Evolutionary conservation across 1,140 invertebrate species (phyloP).

Genomic region (Protaetia brevitarsis): DNA sequence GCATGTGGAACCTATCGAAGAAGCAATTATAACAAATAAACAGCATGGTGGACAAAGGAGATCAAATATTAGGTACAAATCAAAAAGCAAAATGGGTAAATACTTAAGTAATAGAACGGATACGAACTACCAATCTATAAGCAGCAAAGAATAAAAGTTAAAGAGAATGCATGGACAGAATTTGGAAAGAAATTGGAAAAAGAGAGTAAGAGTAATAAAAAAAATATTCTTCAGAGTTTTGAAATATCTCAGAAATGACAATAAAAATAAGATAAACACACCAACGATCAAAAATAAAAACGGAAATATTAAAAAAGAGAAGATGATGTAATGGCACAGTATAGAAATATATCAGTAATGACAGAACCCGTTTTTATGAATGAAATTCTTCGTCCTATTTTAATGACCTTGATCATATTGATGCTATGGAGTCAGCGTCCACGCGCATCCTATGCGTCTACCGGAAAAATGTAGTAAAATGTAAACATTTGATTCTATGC

Average conservation of each 20-base stretch:
- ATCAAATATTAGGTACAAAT: neutral
- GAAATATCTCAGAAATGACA: constrained; percentile 12
- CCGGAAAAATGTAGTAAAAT: too few relatives aligned
- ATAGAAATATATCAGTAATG: too few relatives aligned
- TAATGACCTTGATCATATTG: too few relatives aligned
- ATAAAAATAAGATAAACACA: neutral
- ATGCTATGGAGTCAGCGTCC: too few relatives aligned
- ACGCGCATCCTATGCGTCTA: too few relatives aligned
- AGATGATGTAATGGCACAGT: too few relatives aligned
- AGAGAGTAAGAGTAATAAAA: constrained; percentile 7
- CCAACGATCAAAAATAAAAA: constrained; percentile 17
- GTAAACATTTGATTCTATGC: too few relatives aligned
- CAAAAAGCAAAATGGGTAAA: neutral
- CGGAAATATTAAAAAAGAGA: neutral
- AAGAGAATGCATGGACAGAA: neutral
- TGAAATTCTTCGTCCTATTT: too few relatives aligned
- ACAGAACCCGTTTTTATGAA: too few relatives aligned
- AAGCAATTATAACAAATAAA: neutral
- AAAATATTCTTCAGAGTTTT: constrained; percentile 1
- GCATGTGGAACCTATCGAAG: neutral
- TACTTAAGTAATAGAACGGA: constrained; percentile 17
- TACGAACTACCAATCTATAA: neutral
- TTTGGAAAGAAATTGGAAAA: constrained; percentile 13
- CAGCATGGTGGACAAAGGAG: neutral
- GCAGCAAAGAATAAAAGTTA: neutral